Evolutionary conservation across 2,888 invertebrate genomes (phyloP).

Genomic region (Himalopsyche tibetana): DNA sequence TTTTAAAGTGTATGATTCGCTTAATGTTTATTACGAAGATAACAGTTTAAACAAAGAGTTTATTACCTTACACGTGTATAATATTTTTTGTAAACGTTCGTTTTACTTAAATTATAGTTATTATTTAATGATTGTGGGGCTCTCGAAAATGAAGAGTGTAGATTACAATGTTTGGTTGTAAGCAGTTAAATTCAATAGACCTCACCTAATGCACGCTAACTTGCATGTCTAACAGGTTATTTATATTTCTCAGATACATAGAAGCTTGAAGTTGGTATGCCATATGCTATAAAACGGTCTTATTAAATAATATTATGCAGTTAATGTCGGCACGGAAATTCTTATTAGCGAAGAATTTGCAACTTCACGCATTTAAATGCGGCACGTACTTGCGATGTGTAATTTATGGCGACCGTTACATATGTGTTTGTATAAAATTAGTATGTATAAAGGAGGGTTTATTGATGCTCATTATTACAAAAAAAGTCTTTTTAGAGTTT

Average conservation of each 20-base stretch:
- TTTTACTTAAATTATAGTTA: neutral
- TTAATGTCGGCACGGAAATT: neutral
- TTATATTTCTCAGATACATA: neutral
- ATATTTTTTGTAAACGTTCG: too few species aligned
- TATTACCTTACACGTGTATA: too few species aligned
- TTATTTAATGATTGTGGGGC: neutral
- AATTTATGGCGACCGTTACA: neutral
- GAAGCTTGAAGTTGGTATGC: neutral
- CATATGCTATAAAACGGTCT: neutral
- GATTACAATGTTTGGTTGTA: conserved; percentile 18
- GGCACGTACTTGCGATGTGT: neutral
- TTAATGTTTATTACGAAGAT: too few species aligned
- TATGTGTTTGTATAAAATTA: neutral
- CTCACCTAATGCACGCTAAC: conserved; percentile 2
- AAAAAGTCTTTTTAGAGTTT: neutral
- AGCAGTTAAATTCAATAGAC: neutral
- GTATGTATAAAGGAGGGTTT: neutral
- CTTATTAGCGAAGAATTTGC: conserved; percentile 27
- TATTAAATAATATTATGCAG: conserved; percentile 26
- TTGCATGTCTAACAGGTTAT: conserved; percentile 30
- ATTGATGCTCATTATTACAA: neutral
- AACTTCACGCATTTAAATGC: conserved; percentile 1
- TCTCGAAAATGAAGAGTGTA: neutral
- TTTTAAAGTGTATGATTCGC: too few species aligned
- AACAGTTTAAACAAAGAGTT: too few species aligned